Conservation (phyloP, 2,797 vertebrate species). For the Valencia hispanica region DNA sequence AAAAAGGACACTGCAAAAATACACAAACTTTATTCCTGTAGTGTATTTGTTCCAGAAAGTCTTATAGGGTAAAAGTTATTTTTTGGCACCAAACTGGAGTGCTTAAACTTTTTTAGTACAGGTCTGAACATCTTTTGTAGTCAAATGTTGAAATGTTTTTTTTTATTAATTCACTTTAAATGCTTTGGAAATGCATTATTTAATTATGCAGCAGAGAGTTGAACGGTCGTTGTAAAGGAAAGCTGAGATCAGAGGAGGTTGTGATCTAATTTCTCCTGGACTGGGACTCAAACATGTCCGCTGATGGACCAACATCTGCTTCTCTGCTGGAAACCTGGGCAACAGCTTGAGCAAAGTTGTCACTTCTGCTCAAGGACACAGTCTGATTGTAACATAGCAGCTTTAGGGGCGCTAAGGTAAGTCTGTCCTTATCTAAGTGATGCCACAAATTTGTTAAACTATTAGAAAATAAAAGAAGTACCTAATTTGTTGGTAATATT, state of each 20-base stretch:
- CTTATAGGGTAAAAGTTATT: conserved; percentile 1
- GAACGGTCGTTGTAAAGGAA: conserved; percentile 27
- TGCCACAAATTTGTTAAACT: background rate
- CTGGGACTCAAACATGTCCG: conserved; percentile 10
- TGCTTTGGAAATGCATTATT: conserved; percentile 16
- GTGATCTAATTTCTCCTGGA: conserved; percentile 26
- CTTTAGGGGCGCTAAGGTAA: conserved; percentile 24
- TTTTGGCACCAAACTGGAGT: conserved; percentile 6
- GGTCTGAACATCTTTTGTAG: conserved; percentile 28
- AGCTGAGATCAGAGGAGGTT: conserved; percentile 8
- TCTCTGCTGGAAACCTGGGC: conserved; percentile 7
- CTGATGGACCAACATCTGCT: conserved; percentile 34
- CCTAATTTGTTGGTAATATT: conserved; percentile 19
- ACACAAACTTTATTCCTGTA: conserved; percentile 14
- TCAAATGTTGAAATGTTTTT: conserved; percentile 17
- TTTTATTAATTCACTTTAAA: conserved; percentile 13
- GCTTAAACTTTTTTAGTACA: conserved; percentile 22
- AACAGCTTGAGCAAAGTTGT: conserved; percentile 1
- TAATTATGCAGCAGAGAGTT: conserved; percentile 19
- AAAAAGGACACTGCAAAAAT: conserved; percentile 21
- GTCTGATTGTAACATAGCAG: background rate
- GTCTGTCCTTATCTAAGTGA: background rate
- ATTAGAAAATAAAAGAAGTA: background rate
- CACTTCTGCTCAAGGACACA: background rate
- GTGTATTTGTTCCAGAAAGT: conserved; percentile 29